Base-by-base conservation (phyloP, 2,888 invertebrate genomes). In the Agonopterix heracliana region DNA sequence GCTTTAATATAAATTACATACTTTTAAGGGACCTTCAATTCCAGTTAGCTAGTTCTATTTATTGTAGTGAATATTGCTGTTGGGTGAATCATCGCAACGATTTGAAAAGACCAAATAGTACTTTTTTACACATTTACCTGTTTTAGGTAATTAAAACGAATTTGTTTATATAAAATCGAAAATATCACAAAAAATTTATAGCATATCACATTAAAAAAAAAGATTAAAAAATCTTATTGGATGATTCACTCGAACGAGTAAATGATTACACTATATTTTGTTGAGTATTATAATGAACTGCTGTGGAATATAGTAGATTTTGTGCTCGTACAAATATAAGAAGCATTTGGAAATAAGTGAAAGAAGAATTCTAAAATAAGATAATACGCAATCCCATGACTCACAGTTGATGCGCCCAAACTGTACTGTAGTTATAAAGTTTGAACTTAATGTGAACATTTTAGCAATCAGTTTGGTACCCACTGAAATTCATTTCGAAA, bases 1-100 rank as follows among this genome's bases (percentile, higher is more conserved):
- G 83, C 77, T 83, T 79, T 74, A 67, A 67, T 66, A 78, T 81
- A 78, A 80, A 78, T 77, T 83, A 83, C 79, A 82, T 88, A 88
- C 85, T 87, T 86, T 81, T 87, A 87, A 87, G 88, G 88, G 87
- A 87, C 88, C 87, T 87, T 85, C 77, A 87, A 86, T 87, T 87
- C 87, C 87, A 86, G 74, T 86, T 87, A 87, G 86, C 78, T 87
- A 86, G 84, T 81, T 85, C 81, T 85, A 86, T 82, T 80, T 84
- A 85, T 83, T 85, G 85, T 88, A 87, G 84, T 78, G 61, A 75
- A 78, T 78, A 79, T 77, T 73, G 70, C 79, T 72, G 53, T 77
- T 77, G 78, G 82, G 73, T 80, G 84, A 78, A 82, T 82, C 83
- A 75, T 71, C 65, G 60, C 63, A 67, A 63, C 62, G 74, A 71